Evolutionary conservation across 2,113 vertebrate genomes (phyloP).

Genomic region (Pituophis catenifer): DNA sequence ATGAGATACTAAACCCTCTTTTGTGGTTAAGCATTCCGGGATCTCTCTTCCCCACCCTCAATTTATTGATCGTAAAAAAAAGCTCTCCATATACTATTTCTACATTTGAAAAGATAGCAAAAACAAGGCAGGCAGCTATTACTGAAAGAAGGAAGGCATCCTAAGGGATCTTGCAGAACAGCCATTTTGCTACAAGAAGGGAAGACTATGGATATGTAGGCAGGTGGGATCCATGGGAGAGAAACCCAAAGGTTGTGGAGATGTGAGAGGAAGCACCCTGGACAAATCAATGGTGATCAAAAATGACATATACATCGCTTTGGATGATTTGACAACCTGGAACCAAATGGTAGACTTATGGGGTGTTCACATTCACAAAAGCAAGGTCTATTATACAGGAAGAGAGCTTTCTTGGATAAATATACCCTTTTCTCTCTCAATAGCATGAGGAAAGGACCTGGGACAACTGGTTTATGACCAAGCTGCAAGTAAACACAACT

Average conservation of each 20-base stretch:
- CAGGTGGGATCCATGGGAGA: background rate
- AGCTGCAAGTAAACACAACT: background rate
- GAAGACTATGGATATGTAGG: background rate
- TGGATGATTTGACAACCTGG: background rate
- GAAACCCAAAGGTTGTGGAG: background rate
- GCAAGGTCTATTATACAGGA: background rate
- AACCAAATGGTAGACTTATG: background rate
- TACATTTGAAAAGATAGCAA: slow-evolving; percentile 17
- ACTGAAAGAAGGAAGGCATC: background rate
- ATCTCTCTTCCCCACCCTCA: slow-evolving; percentile 14
- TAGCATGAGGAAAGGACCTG: background rate
- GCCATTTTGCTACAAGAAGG: background rate
- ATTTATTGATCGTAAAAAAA: slow-evolving; percentile 43
- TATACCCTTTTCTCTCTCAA: background rate
- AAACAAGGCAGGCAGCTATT: slow-evolving; percentile 15
- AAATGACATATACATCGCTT: no score
- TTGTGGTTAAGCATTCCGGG: slow-evolving; percentile 4
- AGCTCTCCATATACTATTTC: slow-evolving; percentile 32
- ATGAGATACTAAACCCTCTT: slow-evolving; percentile 47
- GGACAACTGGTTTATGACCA: background rate
- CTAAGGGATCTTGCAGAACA: background rate
- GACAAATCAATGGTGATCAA: background rate
- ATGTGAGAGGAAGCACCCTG: background rate
- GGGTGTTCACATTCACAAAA: background rate
- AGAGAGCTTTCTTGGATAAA: background rate